Base-by-base conservation (phyloP, 2,797 vertebrate genomes). In the Pipistrellus pipistrellus region DNA sequence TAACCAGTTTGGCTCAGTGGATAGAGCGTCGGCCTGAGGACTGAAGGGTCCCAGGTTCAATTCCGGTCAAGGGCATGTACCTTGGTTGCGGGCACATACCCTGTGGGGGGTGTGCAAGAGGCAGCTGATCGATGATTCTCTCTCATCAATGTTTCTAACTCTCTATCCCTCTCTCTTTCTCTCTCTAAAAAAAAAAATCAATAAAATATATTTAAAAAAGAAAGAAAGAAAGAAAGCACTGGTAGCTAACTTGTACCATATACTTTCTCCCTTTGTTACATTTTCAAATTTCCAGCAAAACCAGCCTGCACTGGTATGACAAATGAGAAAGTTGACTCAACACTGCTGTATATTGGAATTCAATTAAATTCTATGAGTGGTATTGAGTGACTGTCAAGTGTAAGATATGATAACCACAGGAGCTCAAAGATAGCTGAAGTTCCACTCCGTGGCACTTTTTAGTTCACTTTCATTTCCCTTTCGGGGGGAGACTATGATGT, bases 381-480 rank as follows among this genome's bases (percentile, higher is more conserved):
- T 84, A 90, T 46, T 66, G 89, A 94, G 75, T 77, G 71, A 91
- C 76, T 55, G 41, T 82, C 86, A 64, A 35, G 32, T 69, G 11
- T 93, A 80, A 96, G 94, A 69, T 80, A 81, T 89, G 84, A 90
- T 86, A 86, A 93, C n/a, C 30, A 64, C 72, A 92, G 66, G 27
- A 64, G 80, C 35, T 86, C 27, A 83, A 64, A 90, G 85, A 48
- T 77, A 91, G 20, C 78, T 93, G 4, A 89, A 77, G 32, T 90
- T 88, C 76, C 51, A 69, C 44, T 81, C 27, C 53, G 0, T 62
- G 88, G 30, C 41, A 88, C 21, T 51, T 77, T 92, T 82, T 86
- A 27, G 48, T 87, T 91, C 76, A 91, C 66, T 87, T 93, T 95
- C 59, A 76, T 95, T 96, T 96, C 85, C 64, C 51, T 81, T 57